Conservation (phyloP, 2,113 vertebrate genomes). For the Synodontis membranacea region DNA sequence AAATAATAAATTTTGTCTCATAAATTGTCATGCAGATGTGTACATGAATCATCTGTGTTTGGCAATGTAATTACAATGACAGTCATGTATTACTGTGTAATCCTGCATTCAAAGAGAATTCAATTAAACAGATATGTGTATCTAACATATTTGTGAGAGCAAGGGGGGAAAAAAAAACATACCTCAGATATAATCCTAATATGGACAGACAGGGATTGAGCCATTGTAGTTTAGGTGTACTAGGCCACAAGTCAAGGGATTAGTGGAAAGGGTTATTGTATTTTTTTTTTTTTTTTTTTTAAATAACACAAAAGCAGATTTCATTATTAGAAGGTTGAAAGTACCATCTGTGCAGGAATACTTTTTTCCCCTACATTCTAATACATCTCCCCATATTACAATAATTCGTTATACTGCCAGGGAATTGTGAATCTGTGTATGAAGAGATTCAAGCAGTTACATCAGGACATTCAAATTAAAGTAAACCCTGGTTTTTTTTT, state of each 20-base stretch:
- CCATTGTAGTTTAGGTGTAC: slow-evolving; percentile 85
- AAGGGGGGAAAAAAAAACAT: slow-evolving; percentile 69
- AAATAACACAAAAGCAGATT: slow-evolving; percentile 91
- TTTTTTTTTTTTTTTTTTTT: slow-evolving; percentile 80
- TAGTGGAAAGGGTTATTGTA: slow-evolving; percentile 79
- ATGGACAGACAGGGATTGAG: slow-evolving; percentile 76
- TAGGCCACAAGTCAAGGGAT: slow-evolving; percentile 84
- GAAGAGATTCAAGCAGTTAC: slow-evolving; percentile 40
- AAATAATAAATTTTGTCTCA: slow-evolving; percentile 57
- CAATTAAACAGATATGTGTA: slow-evolving; percentile 80
- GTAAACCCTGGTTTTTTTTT: slow-evolving; percentile 41
- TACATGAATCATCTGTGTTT: slow-evolving; percentile 60
- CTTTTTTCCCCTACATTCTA: slow-evolving; percentile 51
- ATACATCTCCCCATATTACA: slow-evolving; percentile 54
- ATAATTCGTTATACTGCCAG: slow-evolving; percentile 63
- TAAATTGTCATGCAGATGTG: slow-evolving; percentile 72
- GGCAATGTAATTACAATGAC: slow-evolving; percentile 65
- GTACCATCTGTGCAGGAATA: slow-evolving; percentile 69
- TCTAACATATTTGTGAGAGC: slow-evolving; percentile 76
- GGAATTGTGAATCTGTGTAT: slow-evolving; percentile 49
- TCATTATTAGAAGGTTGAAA: slow-evolving; percentile 76
- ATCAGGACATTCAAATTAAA: slow-evolving; percentile 46
- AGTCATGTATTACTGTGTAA: slow-evolving; percentile 81
- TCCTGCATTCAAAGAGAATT: slow-evolving; percentile 75
- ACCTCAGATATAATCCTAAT: slow-evolving; percentile 84